Evolutionary conservation across 1,140 invertebrate genomes (phyloP).

Genomic region (Penaeus chinensis): DNA sequence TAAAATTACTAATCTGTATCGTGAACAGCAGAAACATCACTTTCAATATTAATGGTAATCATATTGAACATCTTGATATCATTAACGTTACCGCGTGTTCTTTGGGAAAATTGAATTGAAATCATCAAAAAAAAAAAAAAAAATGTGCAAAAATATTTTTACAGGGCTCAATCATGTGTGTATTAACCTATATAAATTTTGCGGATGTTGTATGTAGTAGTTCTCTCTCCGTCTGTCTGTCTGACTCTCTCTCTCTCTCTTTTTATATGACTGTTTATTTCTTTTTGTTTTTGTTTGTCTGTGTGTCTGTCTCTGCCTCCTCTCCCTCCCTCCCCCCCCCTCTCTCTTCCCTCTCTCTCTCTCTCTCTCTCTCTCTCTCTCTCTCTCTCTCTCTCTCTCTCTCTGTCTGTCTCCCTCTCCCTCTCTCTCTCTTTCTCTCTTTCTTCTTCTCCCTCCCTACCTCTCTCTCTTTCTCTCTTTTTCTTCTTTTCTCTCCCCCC

Average conservation of each 20-base stretch:
- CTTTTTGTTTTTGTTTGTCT: background rate
- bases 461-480: background rate
- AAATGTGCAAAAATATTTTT: no score
- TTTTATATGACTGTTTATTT: background rate
- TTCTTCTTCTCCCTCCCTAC: background rate
- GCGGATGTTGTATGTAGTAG: background rate
- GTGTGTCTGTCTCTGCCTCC: background rate
- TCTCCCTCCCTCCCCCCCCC: background rate
- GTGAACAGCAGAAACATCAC: no score
- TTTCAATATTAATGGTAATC: no score
- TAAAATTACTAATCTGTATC: no score
- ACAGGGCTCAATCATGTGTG: background rate
- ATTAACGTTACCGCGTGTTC: no score
- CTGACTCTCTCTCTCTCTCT: background rate
- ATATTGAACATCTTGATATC: no score
- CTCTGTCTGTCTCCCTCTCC: background rate
- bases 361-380: background rate
- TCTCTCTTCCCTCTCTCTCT: background rate
- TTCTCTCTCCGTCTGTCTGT: background rate
- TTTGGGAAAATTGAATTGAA: no score
- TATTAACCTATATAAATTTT: background rate
- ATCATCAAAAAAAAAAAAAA: no score
- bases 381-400: constrained; percentile 5
- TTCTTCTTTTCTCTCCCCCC: background rate
- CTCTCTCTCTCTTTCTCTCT: background rate